Evolutionary conservation across 1,140 invertebrate genomes (phyloP).

Genomic region (Dinothrombium tinctorium): DNA sequence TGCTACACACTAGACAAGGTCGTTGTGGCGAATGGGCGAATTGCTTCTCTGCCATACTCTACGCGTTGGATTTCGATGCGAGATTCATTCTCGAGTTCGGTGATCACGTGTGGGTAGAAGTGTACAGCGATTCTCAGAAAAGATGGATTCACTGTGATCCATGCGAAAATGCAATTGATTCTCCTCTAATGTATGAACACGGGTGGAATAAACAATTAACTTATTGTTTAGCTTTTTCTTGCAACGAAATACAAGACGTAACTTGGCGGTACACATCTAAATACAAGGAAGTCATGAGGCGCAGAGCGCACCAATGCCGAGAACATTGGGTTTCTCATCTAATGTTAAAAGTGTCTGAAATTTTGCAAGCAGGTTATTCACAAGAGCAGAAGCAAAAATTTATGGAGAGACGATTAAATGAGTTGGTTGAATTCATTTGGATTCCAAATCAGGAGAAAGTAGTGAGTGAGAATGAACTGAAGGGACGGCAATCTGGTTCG

Average conservation of each 20-base stretch:
- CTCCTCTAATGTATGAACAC: conserved; percentile 68
- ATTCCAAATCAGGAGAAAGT: conserved; percentile 18
- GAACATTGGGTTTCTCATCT: conserved; percentile 30
- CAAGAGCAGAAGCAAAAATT: conserved; percentile 23
- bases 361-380: conserved; percentile 19
- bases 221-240: conserved; percentile 69
- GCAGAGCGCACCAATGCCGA: conserved; percentile 7
- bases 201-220: conserved; percentile 67
- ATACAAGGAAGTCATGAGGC: conserved; percentile 22
- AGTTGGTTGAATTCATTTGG: conserved; percentile 27
- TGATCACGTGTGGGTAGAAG: conserved; percentile 97
- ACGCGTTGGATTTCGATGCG: conserved; percentile 55
- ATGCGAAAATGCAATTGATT: conserved; percentile 69
- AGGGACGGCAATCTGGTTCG: conserved; percentile 54
- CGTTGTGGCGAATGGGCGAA: conserved; percentile 94
- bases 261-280: conserved; percentile 75
- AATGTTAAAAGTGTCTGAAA: conserved; percentile 18
- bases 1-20: conserved; percentile 43
- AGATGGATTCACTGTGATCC: conserved; percentile 86
- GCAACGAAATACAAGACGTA: conserved; percentile 80
- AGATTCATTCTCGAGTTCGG: conserved; percentile 49
- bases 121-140: conserved; percentile 36
- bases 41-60: conserved; percentile 66
- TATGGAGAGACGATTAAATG: conserved; percentile 18
- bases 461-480: conserved; percentile 29